Conservation (phyloP, 2,888 invertebrate genomes). For the Tupiocoris notatus region DNA sequence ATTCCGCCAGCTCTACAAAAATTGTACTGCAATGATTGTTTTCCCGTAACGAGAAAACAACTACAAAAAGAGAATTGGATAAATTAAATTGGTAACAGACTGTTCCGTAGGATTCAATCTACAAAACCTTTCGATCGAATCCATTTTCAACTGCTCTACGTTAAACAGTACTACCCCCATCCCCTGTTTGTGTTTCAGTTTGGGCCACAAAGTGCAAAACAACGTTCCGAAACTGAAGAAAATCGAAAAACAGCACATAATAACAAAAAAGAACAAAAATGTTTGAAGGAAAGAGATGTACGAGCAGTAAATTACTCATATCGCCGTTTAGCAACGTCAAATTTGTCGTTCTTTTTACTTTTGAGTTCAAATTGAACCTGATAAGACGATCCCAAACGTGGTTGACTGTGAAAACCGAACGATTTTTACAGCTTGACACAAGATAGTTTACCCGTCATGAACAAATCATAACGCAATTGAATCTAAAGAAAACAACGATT, state of each 20-base stretch:
- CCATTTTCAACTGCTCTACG: conserved; percentile 20
- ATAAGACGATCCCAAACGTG: too few relatives aligned
- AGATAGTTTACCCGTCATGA: neutral
- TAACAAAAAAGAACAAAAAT: neutral
- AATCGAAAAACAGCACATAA: neutral
- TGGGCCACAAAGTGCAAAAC: conserved; percentile 1
- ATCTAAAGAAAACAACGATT: neutral
- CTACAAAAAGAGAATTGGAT: neutral
- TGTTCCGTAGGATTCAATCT: conserved; percentile 1
- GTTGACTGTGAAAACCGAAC: too few relatives aligned
- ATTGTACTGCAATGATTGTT: neutral
- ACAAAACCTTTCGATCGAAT: neutral
- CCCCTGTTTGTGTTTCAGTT: conserved; percentile 13
- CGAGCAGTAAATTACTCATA: neutral
- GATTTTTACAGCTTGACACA: too few relatives aligned
- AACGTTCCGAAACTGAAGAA: neutral
- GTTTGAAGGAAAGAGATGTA: neutral
- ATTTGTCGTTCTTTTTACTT: too few relatives aligned
- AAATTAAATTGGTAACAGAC: conserved; percentile 23
- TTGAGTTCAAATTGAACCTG: too few relatives aligned
- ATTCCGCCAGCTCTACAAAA: neutral
- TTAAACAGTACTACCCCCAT: conserved; percentile 21
- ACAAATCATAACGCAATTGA: neutral
- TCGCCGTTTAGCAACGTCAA: too few relatives aligned
- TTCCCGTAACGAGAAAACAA: neutral